A percentile compares a stretch with the other conserved stretches of the same genome.
Evolutionary conservation across 2,113 vertebrate genomes (phyloP).

Genomic region (Miniopterus natalensis): DNA sequence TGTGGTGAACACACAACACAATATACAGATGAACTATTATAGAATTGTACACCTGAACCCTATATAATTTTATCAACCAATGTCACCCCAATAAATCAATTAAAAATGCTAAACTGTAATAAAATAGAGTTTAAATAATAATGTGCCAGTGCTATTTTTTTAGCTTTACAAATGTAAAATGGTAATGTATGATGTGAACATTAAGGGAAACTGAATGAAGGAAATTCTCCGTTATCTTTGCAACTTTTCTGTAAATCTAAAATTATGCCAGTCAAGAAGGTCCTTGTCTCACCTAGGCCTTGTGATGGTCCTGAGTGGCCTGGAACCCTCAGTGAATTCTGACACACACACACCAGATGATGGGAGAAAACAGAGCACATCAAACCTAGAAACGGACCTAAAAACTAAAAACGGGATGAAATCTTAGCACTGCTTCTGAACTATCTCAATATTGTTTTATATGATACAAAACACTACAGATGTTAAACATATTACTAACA

Average conservation of each 20-base stretch:
- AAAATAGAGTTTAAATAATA: not conserved
- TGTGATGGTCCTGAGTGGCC: not conserved
- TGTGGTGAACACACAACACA: no score
- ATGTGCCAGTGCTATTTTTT: not conserved
- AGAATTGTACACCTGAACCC: no score
- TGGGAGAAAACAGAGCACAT: not conserved
- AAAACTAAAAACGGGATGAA: not conserved
- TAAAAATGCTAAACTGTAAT: not conserved
- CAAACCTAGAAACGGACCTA: not conserved
- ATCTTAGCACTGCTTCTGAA: not conserved
- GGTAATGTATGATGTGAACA: not conserved
- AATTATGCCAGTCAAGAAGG: not conserved
- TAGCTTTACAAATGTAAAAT: not conserved
- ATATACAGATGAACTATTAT: no score
- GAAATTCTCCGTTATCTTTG: not conserved
- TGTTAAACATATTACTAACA: not conserved
- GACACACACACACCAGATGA: not conserved
- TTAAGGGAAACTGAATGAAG: not conserved
- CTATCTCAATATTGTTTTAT: not conserved
- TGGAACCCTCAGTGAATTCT: not conserved
- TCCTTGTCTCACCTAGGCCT: not conserved
- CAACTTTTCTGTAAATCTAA: not conserved
- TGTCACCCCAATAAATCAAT: not conserved
- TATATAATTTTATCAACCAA: no score
- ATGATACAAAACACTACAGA: not conserved